These are phyloP conservation scores for Drosophila subobscura DNA, from an alignment of 1,140 invertebrate genomes.

Conservation along the genomic window DNA sequence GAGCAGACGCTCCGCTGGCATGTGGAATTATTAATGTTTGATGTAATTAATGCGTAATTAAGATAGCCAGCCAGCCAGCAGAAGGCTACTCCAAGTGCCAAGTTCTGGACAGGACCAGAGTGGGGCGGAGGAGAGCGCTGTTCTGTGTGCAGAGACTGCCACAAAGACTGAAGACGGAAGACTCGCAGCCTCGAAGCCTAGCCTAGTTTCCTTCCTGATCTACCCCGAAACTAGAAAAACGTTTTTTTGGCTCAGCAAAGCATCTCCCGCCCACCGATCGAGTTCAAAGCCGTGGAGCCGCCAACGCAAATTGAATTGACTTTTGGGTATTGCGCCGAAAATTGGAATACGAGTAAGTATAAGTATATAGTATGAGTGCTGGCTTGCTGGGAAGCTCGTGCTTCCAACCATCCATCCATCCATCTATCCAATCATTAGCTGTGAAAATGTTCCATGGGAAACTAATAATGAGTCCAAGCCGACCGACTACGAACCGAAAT, in stretches of 20 bases:
- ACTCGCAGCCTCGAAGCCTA: neutral
- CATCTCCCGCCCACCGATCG: conserved; percentile 44
- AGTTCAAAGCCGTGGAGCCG: conserved; percentile 70
- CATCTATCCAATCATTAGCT: conserved; percentile 52
- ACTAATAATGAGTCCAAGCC: conserved; percentile 62
- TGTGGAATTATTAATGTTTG: conserved; percentile 75
- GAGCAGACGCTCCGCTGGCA: conserved; percentile 47
- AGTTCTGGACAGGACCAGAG: conserved; percentile 5
- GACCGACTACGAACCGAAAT: conserved; percentile 46
- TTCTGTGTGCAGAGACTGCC: too few relatives aligned
- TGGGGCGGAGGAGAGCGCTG: neutral
- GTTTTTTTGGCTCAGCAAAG: conserved; percentile 38
- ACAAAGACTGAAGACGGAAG: too few relatives aligned
- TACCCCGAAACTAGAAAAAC: conserved; percentile 24
- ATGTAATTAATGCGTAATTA: conserved; percentile 81
- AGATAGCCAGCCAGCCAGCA: conserved; percentile 54
- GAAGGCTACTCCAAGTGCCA: conserved; percentile 2
- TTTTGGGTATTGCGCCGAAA: conserved; percentile 18
- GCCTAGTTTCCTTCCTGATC: conserved; percentile 37
- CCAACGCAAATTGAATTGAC: conserved; percentile 69
- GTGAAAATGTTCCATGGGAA: conserved; percentile 73
- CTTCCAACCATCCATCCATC: conserved; percentile 6
- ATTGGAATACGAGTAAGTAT: conserved; percentile 13
- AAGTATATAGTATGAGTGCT: too few relatives aligned
- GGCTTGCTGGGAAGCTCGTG: conserved; percentile 35